Evolutionary conservation across 1,140 invertebrate genomes (phyloP).

Genomic region (Bombus cullumanus): DNA sequence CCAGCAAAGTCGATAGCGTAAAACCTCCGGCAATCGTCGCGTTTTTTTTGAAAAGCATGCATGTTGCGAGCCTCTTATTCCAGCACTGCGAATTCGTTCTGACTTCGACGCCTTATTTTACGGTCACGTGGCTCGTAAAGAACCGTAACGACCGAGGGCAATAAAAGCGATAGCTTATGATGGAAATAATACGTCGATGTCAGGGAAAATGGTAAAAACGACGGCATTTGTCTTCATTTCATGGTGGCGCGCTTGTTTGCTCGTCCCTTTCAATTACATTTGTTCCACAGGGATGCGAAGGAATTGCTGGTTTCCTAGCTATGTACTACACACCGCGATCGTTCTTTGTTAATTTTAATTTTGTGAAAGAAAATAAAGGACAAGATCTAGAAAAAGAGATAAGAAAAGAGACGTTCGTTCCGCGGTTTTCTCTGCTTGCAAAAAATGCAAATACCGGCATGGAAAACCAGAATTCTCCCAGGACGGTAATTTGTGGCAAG

Average conservation of each 20-base stretch:
- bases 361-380: not conserved
- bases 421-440: not conserved
- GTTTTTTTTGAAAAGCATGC: not conserved
- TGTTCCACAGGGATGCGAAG: not conserved
- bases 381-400: not conserved
- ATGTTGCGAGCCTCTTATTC: not conserved
- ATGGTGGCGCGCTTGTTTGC: not conserved
- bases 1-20: not conserved
- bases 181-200: slow-evolving; percentile 21
- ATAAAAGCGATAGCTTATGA: slow-evolving; percentile 28
- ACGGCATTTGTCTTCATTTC: slow-evolving; percentile 31
- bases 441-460: not conserved
- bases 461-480: not conserved
- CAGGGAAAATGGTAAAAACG: slow-evolving; percentile 14
- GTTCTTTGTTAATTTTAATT: not conserved
- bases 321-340: not conserved
- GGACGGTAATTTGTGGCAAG: not conserved
- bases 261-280: not conserved
- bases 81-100: not conserved
- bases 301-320: slow-evolving; percentile 19
- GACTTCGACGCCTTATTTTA: slow-evolving; percentile 11
- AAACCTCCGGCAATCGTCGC: not conserved
- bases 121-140: slow-evolving; percentile 18
- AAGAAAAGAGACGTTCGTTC: not conserved
- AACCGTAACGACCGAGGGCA: not conserved